phyloP scores from a whole-genome alignment of 2,113 vertebrate genomes.

The Myrmecobius fasciatus region DNA sequence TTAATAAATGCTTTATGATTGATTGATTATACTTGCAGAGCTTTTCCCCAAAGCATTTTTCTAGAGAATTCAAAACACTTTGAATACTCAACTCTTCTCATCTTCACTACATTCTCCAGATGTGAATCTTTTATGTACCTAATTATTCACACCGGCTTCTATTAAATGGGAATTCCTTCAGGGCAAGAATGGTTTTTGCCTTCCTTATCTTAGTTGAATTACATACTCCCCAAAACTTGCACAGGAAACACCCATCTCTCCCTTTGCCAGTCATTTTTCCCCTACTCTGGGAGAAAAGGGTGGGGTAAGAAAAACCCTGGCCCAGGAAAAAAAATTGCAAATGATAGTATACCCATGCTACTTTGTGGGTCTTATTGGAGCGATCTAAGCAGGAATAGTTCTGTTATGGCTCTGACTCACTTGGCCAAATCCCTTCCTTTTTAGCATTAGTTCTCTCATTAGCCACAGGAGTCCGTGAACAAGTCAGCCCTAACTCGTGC shows the following conservation, averaged over 20 bases:
- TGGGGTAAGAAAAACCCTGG: not conserved
- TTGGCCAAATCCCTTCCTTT: not conserved
- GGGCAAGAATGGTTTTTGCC: not conserved
- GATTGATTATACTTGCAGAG: not conserved
- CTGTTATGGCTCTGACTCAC: not conserved
- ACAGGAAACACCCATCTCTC: not conserved
- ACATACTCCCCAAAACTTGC: not conserved
- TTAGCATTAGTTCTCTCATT: not conserved
- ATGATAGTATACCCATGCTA: not conserved
- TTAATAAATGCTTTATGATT: not conserved
- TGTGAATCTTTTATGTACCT: not conserved
- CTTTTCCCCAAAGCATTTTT: not conserved
- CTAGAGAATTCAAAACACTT: not conserved
- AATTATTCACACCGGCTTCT: not conserved
- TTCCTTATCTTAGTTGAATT: not conserved
- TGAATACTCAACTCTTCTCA: not conserved
- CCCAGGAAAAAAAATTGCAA: not conserved
- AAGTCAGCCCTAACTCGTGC: not conserved
- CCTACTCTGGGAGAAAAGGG: not conserved
- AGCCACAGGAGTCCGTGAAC: not conserved
- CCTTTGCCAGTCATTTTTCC: not conserved
- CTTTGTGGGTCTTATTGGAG: not conserved
- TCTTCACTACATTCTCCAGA: not conserved
- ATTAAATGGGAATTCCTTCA: not conserved
- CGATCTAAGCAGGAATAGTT: not conserved